Conservation (phyloP, 2,888 invertebrate species). For the Heliconius charithonia region DNA sequence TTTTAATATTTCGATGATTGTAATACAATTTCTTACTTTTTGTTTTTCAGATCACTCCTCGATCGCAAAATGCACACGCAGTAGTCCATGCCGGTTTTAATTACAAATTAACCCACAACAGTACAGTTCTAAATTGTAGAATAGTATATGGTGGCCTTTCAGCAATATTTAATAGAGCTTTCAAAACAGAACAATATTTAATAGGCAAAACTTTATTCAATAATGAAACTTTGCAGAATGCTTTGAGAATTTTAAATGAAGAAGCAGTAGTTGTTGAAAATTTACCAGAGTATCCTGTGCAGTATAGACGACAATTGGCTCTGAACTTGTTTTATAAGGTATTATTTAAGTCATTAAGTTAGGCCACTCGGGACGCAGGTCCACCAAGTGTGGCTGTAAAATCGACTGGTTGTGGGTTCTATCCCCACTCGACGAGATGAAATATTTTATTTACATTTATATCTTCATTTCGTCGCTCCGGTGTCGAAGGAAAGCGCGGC, state of each 20-base stretch:
- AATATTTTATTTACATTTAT: too few relatives aligned
- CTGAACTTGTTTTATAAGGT: slow-evolving; percentile 86
- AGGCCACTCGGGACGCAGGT: too few relatives aligned
- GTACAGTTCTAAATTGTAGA: slow-evolving; percentile 65
- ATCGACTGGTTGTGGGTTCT: too few relatives aligned
- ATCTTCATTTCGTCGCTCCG: too few relatives aligned
- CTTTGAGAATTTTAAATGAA: slow-evolving; percentile 53
- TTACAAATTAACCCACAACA: slow-evolving; percentile 71
- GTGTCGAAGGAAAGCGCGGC: too few relatives aligned
- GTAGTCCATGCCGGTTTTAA: slow-evolving; percentile 89
- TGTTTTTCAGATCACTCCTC: slow-evolving; percentile 85
- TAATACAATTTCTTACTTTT: too few relatives aligned
- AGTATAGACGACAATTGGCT: slow-evolving; percentile 83
- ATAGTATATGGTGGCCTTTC: slow-evolving; percentile 84
- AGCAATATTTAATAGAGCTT: slow-evolving; percentile 65
- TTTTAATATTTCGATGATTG: too few relatives aligned
- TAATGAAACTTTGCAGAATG: slow-evolving; percentile 66
- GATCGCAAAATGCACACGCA: slow-evolving; percentile 89
- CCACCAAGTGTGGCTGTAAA: too few relatives aligned
- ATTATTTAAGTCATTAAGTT: too few relatives aligned
- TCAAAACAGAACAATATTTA: slow-evolving; percentile 72
- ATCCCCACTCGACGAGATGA: too few relatives aligned
- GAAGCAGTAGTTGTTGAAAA: slow-evolving; percentile 57
- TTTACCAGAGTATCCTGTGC: slow-evolving; percentile 81
- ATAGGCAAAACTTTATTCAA: slow-evolving; percentile 64